These are phyloP conservation scores for Drosophila nasuta DNA, from an alignment of 1,140 invertebrate genomes.

Conservation along the genomic window DNA sequence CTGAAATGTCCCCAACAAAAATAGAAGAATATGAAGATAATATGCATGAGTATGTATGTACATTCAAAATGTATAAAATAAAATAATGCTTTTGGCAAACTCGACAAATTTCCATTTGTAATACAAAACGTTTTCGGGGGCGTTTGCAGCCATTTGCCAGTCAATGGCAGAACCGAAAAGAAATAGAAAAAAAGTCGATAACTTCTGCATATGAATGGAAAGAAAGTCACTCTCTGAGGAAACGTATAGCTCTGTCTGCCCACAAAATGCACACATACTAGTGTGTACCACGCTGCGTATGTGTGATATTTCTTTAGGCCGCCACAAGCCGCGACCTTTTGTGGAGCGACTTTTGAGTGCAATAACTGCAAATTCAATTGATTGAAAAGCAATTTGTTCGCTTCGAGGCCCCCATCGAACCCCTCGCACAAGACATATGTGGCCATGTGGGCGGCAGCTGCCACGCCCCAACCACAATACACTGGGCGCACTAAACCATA, in stretches of 20 bases:
- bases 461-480: constrained; percentile 58
- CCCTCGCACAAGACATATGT: constrained; percentile 43
- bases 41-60: constrained; percentile 8
- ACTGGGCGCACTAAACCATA: constrained; percentile 59
- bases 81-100: constrained; percentile 66
- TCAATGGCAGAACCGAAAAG: constrained; percentile 60
- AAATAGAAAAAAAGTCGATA: constrained; percentile 38
- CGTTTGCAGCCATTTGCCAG: constrained; percentile 63
- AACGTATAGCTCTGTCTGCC: neutral
- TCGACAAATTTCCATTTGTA: constrained; percentile 74
- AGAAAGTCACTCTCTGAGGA: constrained; percentile 22
- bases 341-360: constrained; percentile 57
- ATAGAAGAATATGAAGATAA: neutral
- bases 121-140: constrained; percentile 72
- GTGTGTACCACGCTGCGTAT: constrained; percentile 50
- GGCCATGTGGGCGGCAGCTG: constrained; percentile 32
- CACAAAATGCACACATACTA: constrained; percentile 5
- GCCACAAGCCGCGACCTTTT: constrained; percentile 46
- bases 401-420: constrained; percentile 17
- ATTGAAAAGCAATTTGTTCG: constrained; percentile 78
- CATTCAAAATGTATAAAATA: constrained; percentile 26
- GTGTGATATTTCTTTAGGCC: constrained; percentile 54
- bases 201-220: constrained; percentile 54
- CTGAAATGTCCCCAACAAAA: neutral
- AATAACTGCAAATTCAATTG: constrained; percentile 80